Evolutionary conservation across 2,888 invertebrate species (phyloP).

Genomic region (Napeogenes inachia): DNA sequence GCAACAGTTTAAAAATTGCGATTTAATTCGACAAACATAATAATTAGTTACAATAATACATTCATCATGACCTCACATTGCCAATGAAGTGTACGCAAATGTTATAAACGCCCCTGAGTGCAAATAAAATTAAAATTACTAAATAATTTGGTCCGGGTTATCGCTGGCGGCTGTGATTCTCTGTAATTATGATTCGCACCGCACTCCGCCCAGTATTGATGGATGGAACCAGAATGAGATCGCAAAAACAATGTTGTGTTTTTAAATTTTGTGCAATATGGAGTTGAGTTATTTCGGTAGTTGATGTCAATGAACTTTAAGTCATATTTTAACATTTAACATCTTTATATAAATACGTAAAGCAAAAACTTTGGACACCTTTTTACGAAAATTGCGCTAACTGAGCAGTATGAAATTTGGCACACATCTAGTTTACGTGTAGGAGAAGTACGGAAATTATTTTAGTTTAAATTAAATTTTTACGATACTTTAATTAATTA

Average conservation of each 20-base stretch:
- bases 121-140: constrained; percentile 72
- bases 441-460: too few relatives aligned
- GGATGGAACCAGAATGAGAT: constrained; percentile 58
- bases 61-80: constrained; percentile 48
- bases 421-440: too few relatives aligned
- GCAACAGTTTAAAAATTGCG: too few relatives aligned
- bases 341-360: too few relatives aligned
- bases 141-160: constrained; percentile 70
- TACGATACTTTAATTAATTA: too few relatives aligned
- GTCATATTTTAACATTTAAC: too few relatives aligned
- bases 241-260: constrained; percentile 35
- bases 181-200: constrained; percentile 68
- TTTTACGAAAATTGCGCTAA: too few relatives aligned
- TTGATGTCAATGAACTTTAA: constrained; percentile 6
- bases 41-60: constrained; percentile 37
- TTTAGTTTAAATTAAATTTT: too few relatives aligned
- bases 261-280: constrained; percentile 33
- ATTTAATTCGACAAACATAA: constrained; percentile 11
- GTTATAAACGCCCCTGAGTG: constrained; percentile 53
- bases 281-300: constrained; percentile 22
- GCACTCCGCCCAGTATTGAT: constrained; percentile 64
- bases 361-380: too few relatives aligned
- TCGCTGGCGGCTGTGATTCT: constrained; percentile 55
- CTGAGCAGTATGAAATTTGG: too few relatives aligned
- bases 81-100: constrained; percentile 38